Evolutionary conservation across 2,797 vertebrate genomes (phyloP).

Genomic region (Valencia hispanica): DNA sequence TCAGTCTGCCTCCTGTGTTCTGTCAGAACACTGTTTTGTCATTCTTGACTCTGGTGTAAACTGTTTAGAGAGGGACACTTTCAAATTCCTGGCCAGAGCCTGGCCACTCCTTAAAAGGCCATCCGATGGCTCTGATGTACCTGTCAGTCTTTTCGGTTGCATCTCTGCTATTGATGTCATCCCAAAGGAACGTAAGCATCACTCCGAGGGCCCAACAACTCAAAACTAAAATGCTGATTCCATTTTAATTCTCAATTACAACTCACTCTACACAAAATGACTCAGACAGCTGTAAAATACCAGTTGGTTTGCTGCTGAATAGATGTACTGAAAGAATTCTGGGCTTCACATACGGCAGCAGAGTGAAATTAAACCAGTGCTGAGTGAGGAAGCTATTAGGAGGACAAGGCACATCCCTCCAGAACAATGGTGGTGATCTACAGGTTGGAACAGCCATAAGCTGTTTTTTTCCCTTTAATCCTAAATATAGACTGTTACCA

Average conservation of each 20-base stretch:
- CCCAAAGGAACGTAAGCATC: constrained; percentile 25
- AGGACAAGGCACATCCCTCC: constrained; percentile 29
- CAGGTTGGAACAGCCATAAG: constrained; percentile 19
- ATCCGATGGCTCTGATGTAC: constrained; percentile 57
- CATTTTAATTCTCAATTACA: not conserved
- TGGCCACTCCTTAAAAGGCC: constrained; percentile 80
- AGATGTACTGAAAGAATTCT: constrained; percentile 39
- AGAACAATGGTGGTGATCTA: constrained; percentile 39
- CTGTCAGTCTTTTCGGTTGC: constrained; percentile 50
- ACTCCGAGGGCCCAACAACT: not conserved
- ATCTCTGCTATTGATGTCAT: constrained; percentile 54
- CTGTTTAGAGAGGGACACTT: constrained; percentile 76
- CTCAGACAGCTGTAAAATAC: constrained; percentile 14
- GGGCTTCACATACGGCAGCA: constrained; percentile 2
- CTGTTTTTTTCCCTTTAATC: constrained; percentile 44
- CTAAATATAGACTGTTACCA: constrained; percentile 18
- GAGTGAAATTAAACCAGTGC: constrained; percentile 41
- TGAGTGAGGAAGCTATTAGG: constrained; percentile 49
- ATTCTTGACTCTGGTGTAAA: constrained; percentile 67
- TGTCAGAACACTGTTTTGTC: constrained; percentile 54
- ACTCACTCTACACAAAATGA: constrained; percentile 1
- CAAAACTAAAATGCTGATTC: constrained; percentile 1
- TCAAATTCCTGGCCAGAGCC: constrained; percentile 53
- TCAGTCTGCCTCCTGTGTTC: constrained; percentile 54
- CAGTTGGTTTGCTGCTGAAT: constrained; percentile 19